phyloP scores from a whole-genome alignment of 1,140 invertebrate species.

The Liolophura sinensis region DNA sequence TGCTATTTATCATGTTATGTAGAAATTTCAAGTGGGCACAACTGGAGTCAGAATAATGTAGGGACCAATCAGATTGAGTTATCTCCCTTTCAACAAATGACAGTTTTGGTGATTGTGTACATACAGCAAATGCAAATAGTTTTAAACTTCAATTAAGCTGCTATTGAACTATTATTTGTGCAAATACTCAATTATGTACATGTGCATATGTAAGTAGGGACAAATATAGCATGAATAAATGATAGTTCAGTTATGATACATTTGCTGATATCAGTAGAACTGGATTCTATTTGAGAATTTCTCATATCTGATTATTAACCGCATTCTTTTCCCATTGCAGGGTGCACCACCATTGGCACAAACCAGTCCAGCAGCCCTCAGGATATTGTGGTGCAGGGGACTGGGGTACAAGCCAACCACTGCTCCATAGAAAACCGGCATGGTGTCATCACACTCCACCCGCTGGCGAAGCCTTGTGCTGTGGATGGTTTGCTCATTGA shows the following conservation, averaged over 20 bases:
- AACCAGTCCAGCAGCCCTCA: constrained; percentile 56
- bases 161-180: too few species aligned
- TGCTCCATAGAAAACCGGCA: constrained; percentile 82
- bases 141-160: too few species aligned
- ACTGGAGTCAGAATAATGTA: neutral
- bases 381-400: constrained; percentile 79
- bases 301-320: too few species aligned
- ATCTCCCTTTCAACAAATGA: too few species aligned
- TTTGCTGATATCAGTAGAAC: too few species aligned
- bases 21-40: neutral
- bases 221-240: too few species aligned
- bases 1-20: neutral
- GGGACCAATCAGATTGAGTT: neutral
- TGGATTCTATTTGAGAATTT: too few species aligned
- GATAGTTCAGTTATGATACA: neutral
- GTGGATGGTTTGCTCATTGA: constrained; percentile 72
- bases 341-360: constrained; percentile 37
- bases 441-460: constrained; percentile 79
- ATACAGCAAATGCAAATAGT: too few species aligned
- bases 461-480: constrained; percentile 69
- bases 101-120: too few species aligned
- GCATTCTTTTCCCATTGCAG: constrained; percentile 17
- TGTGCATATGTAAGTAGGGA: too few species aligned
- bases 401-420: constrained; percentile 79
- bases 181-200: too few species aligned